These are phyloP conservation scores for Netelia melanura DNA, from an alignment of 2,888 invertebrate genomes.

Conservation along the genomic window DNA sequence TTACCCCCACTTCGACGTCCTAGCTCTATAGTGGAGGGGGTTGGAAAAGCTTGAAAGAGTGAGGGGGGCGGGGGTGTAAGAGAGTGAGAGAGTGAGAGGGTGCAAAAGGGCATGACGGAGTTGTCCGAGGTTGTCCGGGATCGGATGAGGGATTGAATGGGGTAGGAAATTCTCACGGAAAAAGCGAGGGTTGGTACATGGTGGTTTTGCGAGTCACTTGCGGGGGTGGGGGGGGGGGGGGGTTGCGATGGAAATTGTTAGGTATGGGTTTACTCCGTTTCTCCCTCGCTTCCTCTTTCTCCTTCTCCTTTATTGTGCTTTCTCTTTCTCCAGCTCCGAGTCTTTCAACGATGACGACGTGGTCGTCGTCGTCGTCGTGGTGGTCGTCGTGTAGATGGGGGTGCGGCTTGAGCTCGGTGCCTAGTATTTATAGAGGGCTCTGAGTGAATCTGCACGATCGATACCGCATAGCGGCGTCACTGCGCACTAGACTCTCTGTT, in stretches of 20 bases:
- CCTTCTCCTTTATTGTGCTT: not conserved
- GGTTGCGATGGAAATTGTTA: constrained; percentile 64
- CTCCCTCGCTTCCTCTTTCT: not conserved
- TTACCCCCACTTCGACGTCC: not conserved
- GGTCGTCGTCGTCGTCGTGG: constrained; percentile 25
- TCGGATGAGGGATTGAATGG: constrained; percentile 37
- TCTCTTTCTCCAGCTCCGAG: not conserved
- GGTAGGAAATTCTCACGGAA: constrained; percentile 37
- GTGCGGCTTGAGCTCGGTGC: constrained; percentile 77
- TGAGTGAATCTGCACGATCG: constrained; percentile 81
- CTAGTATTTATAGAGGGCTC: constrained; percentile 82
- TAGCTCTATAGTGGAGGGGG: constrained; percentile 15
- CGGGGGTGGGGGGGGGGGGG: not conserved
- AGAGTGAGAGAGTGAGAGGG: constrained; percentile 30
- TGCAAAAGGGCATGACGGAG: constrained; percentile 35
- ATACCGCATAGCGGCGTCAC: constrained; percentile 81
- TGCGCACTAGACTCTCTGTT: constrained; percentile 76
- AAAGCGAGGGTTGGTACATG: constrained; percentile 69
- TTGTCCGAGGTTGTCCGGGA: constrained; percentile 46
- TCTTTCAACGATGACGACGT: constrained; percentile 5
- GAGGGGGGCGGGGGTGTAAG: constrained; percentile 23
- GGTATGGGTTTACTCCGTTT: not conserved
- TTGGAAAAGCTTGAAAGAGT: constrained; percentile 1
- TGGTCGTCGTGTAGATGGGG: constrained; percentile 47
- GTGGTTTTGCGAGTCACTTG: constrained; percentile 38